Evolutionary conservation across 2,888 invertebrate species (phyloP), one percentile per base, ranked within the genome.

Genomic region (Brachypalpus laphriformis): DNA sequence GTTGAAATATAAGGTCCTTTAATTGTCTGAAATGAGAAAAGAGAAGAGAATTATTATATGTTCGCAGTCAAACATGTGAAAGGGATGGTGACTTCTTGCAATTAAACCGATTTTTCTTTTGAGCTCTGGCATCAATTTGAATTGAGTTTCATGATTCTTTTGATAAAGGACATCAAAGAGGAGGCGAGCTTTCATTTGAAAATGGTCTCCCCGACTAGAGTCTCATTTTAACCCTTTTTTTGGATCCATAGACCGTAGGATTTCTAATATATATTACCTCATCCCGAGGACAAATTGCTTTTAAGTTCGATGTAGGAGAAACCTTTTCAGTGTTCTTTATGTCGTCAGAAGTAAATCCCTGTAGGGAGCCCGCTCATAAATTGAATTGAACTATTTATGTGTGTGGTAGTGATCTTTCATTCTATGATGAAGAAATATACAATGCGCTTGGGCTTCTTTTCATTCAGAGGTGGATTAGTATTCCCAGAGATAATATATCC

Each of bases 311-410:
- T 34, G 8, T 42, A 11, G 4, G 45, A 40, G 66, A 68, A 68
- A 25, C 76, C 66, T 22, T 57, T 76, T 28, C 40, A 31, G 49
- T 66, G 31, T 68, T 25, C n/a, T 34, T 56, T 54, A 45, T 42
- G n/a, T n/a, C n/a, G n/a, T n/a, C n/a, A n/a, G n/a, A 22, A 37
- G 37, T 2, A 28, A 37, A 37, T 25, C 47, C 47, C 65, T 25
- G 18, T 47, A 25, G 76, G 66, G 66, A 59, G 57, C 40, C 2
- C 7, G 76, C 59, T 61, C 59, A 68, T 51, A 61, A 45, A 54
- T 70, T 42, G 28, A 54, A 77, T 70, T 70, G 42, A 68, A 77
- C 51, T 77, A 20, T 40, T 63, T 51, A 51, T 61, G 14, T 54
- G 54, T n/a, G 42, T 31, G n/a, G 34, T 34, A n/a, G 18, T 34